Evolutionary conservation across 2,113 vertebrate genomes (phyloP), one percentile per base, ranked within the genome.

Genomic region (Chlorodrepanis virens): DNA sequence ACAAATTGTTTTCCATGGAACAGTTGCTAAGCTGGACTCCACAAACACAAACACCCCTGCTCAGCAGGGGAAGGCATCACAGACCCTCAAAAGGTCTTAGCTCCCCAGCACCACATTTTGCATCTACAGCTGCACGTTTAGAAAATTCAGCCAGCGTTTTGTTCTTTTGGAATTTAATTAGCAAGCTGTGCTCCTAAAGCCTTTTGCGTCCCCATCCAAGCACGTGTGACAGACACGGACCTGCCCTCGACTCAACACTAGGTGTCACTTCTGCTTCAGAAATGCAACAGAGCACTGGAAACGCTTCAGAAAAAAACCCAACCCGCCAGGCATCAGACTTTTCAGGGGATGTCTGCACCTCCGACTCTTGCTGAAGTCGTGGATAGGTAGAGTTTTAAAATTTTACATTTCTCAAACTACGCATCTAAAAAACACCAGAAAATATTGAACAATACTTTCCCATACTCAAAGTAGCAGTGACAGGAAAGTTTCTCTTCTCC

Each of bases 251-350:
- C 14, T 47, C 49, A 77, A 77, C 92, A 42, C 83, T 70, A 92
- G 90, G 39, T 83, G 80, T 92, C 93, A 88, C 86, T 67, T 90
- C 29, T 29, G 50, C 64, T 57, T 64, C 57, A 83, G 45, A 90
- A 87, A 87, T 23, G 22, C 39, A 14, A 29, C 8, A 11, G 16
- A 25, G 72, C 53, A 13, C 11, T 0, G 3, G 6, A 6, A 59
- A 31, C 23, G 2, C 33, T 24, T 8, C 20, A 4, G 6, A 5
- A 24, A 44, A 44, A 35, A 59, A 11, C 2, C 6, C 31, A 63
- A 20, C 11, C 12, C 25, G 9, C 3, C 5, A 0, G 0, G 23
- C 17, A 8, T 4, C 12, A 10, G 42, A 18, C 31, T 69, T 70
- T 27, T 25, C 33, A 29, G 31, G 12, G 8, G 1, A 45, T 29